Percentiles rank a stretch among this genome's conserved stretches.
Conservation (phyloP, 1,140 invertebrate species). For the Achatina immaculata region DNA sequence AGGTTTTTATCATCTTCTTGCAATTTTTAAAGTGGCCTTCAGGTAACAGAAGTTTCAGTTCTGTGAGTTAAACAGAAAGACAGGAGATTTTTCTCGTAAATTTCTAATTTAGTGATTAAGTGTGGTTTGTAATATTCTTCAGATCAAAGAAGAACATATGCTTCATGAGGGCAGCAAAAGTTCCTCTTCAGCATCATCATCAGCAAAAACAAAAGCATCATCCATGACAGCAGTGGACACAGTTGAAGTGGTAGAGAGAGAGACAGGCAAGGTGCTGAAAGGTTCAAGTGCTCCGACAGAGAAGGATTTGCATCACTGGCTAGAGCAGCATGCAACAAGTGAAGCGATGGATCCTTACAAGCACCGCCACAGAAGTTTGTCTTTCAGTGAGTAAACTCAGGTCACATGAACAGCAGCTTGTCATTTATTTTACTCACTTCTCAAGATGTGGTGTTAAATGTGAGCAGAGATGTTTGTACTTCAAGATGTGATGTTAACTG, state of each 20-base stretch:
- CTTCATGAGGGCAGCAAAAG: conserved; percentile 2
- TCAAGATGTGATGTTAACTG: too few species aligned
- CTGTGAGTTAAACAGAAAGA: too few species aligned
- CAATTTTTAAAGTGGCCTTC: too few species aligned
- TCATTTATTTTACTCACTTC: too few species aligned
- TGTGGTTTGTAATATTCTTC: background rate
- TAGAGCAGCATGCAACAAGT: conserved; percentile 87
- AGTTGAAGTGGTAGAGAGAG: conserved; percentile 81
- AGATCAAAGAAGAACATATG: conserved; percentile 23
- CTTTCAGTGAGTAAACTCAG: conserved; percentile 10
- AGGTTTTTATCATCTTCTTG: too few species aligned
- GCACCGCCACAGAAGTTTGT: conserved; percentile 61
- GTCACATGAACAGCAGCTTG: too few species aligned
- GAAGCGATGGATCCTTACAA: conserved; percentile 79
- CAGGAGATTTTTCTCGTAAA: too few species aligned
- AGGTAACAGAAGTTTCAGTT: too few species aligned
- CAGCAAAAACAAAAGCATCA: background rate
- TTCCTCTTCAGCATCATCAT: background rate
- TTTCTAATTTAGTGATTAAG: too few species aligned
- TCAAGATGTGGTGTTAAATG: too few species aligned
- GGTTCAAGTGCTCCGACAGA: conserved; percentile 83
- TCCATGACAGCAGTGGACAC: background rate
- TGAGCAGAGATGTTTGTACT: too few species aligned
- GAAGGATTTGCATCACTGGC: conserved; percentile 83
- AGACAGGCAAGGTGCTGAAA: conserved; percentile 81